phyloP scores from a whole-genome alignment of 2,797 vertebrate genomes.

The Oreortyx pictus region DNA sequence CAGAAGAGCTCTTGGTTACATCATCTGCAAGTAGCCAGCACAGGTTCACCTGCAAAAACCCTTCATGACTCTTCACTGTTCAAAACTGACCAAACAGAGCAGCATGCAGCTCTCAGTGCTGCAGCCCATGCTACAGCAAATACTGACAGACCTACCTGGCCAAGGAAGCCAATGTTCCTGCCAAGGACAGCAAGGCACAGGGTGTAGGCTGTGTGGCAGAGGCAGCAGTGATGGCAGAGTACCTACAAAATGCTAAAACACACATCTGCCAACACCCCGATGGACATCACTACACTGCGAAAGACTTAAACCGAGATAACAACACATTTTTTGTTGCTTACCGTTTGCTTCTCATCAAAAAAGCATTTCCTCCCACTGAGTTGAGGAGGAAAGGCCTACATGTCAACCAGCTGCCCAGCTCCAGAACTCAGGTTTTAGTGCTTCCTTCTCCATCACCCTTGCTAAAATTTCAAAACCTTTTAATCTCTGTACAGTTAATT shows the following conservation, averaged over 20 bases:
- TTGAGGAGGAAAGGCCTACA: background rate
- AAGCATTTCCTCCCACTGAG: background rate
- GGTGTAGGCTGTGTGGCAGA: too few species aligned
- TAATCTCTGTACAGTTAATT: background rate
- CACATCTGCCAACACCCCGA: background rate
- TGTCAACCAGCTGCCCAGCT: background rate
- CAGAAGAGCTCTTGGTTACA: background rate
- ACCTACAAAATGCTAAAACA: background rate
- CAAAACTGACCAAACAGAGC: background rate
- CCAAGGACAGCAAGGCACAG: background rate
- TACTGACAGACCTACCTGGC: background rate
- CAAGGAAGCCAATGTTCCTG: background rate
- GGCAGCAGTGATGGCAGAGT: background rate
- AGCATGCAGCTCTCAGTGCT: background rate
- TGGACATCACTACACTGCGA: background rate
- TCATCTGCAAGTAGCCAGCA: background rate
- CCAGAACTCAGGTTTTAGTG: background rate
- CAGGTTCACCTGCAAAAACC: background rate
- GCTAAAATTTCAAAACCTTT: background rate
- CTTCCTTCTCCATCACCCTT: background rate
- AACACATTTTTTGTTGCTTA: background rate
- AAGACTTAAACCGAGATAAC: background rate
- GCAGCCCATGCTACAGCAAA: background rate
- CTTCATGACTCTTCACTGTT: background rate
- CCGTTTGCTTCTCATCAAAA: background rate